These are phyloP conservation scores for Ephydatia muelleri DNA, from an alignment of 37 sponge, comb jelly and placozoan genomes.

Conservation along the genomic window DNA sequence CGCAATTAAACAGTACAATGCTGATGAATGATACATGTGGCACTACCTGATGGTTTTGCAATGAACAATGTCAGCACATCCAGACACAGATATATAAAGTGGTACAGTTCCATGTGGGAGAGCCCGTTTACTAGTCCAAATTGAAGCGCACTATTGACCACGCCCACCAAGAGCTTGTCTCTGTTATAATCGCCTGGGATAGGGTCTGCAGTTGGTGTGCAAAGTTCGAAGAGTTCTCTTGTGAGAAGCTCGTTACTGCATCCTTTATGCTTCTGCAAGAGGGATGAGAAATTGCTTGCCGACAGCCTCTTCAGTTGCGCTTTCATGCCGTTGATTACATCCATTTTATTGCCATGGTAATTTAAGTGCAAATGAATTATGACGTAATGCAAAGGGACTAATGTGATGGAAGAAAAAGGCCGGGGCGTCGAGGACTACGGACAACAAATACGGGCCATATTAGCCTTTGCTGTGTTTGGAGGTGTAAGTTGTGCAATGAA, in stretches of 20 bases:
- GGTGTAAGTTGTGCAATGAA: slow-evolving; percentile 24
- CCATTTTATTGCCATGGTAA: background rate
- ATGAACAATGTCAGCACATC: background rate
- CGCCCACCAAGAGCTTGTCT: background rate
- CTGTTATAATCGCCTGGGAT: background rate
- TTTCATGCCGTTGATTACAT: background rate
- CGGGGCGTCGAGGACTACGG: background rate
- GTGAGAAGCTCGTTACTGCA: background rate
- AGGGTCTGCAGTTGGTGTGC: background rate
- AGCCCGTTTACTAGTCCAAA: background rate
- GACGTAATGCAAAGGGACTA: background rate
- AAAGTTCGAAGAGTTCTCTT: background rate
- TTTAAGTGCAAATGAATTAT: background rate
- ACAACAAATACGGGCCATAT: slow-evolving; percentile 19
- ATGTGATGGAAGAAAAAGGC: slow-evolving; percentile 16
- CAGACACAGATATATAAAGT: background rate
- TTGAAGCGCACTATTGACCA: background rate
- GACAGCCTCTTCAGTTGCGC: background rate
- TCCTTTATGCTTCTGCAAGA: background rate
- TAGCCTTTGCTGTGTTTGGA: background rate
- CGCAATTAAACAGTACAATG: no score
- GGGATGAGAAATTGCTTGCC: background rate
- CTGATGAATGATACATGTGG: background rate
- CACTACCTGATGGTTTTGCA: background rate
- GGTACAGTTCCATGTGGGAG: background rate